Evolutionary conservation across 2,888 invertebrate species (phyloP), one percentile per base, ranked within the genome.

Genomic region (Drosophila stalkeri): DNA sequence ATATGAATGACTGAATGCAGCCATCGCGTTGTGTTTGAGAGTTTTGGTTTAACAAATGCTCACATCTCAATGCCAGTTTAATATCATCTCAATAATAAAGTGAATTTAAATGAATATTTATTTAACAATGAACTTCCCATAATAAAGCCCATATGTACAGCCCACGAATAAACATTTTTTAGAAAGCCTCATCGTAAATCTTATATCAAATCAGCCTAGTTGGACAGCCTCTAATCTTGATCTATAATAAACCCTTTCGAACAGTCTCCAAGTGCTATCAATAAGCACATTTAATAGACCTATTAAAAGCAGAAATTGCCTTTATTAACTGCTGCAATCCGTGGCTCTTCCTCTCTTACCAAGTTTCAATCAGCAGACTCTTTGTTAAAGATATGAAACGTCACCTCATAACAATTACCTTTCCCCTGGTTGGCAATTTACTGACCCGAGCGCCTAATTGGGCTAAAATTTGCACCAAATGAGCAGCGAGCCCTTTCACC

Each of bases 401-500:
- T 72, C 75, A 68, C 35, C 75, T 68, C 57, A 77, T 73, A 75
- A 75, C 75, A 71, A 85, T 77, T 75, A 55, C 71, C 78, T 86
- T 89, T 83, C 72, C 63, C 77, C 64, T 56, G 31, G 44, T 41
- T 56, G 31, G 31, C 61, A 62, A 62, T 52, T 80, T 18, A 56
- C 52, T 57, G 54, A 46, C 62, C 63, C 47, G 9, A 59, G 41
- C 70, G 52, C 60, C 77, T 81, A 83, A 83, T 81, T 83, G 79
- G 55, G 9, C 64, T 61, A 35, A 81, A 81, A 71, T 60, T 62
- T 49, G 61, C 71, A 67, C 75, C 69, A 84, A 85, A 73, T 86
- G 84, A 81, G 66, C 84, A 89, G 73, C 70, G 64, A 84, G 72
- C 81, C 81, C 84, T 86, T 84, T 84, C 81, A 79, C 89, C 44